Percentiles rank a stretch among this genome's conserved stretches.
Conservation (phyloP, 2,797 vertebrate genomes). For the Pantherophis vulpinus region DNA sequence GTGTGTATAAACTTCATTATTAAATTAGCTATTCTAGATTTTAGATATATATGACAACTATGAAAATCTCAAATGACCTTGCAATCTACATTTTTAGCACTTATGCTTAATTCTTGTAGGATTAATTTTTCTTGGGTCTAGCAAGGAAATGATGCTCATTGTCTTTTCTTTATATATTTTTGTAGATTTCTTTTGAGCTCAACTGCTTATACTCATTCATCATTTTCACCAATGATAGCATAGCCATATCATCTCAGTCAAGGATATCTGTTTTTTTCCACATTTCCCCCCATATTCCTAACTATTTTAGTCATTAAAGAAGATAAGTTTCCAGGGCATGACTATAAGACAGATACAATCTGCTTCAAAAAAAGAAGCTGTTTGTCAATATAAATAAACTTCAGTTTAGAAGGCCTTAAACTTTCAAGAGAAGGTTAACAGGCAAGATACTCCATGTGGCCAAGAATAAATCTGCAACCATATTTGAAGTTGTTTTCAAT, state of each 20-base stretch:
- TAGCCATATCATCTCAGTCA: not conserved
- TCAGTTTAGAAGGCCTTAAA: not conserved
- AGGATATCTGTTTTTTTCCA: not conserved
- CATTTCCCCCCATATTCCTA: not conserved
- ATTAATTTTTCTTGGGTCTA: not conserved
- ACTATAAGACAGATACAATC: not conserved
- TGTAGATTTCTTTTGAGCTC: not conserved
- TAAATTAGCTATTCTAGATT: not conserved
- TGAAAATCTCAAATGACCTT: not conserved
- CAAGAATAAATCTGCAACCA: not conserved
- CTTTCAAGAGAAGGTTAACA: not conserved
- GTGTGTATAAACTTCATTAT: not conserved
- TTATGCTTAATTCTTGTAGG: not conserved
- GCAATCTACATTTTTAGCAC: not conserved
- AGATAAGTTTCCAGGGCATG: not conserved
- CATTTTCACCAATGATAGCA: not conserved
- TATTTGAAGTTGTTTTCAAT: not conserved
- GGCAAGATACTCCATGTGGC: not conserved
- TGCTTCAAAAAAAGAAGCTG: not conserved
- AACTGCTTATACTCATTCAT: not conserved
- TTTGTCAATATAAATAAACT: not conserved
- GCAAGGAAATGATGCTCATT: not conserved
- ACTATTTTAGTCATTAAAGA: not conserved
- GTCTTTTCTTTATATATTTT: not conserved
- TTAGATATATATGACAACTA: not conserved